Evolutionary conservation across 2,888 invertebrate genomes (phyloP).

Genomic region (Clunio marinus): DNA sequence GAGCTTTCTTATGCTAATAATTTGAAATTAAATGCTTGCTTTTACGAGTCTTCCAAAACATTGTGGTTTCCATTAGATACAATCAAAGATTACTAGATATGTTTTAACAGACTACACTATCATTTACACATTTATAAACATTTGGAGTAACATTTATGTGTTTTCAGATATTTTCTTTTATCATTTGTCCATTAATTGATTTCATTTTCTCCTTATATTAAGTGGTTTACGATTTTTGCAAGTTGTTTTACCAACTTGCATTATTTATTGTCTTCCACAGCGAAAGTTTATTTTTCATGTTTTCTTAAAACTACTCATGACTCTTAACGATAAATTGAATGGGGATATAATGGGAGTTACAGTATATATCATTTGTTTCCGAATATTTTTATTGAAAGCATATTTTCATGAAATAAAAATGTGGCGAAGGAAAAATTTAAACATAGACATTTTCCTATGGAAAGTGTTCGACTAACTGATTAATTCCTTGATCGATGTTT

Average conservation of each 20-base stretch:
- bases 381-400: not conserved
- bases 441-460: too few relatives aligned
- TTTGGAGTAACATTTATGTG: not conserved
- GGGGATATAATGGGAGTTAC: conserved; percentile 34
- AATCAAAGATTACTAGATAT: not conserved
- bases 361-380: not conserved
- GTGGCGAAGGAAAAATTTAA: not conserved
- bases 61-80: too few relatives aligned
- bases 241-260: not conserved
- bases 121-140: conserved; percentile 9
- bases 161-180: not conserved
- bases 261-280: conserved; percentile 52
- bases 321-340: conserved; percentile 17
- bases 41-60: conserved; percentile 38
- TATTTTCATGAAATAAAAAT: not conserved
- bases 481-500: not conserved
- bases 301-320: not conserved
- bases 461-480: not conserved
- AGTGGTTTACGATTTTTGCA: not conserved
- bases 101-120: not conserved
- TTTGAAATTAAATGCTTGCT: conserved; percentile 21
- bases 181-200: conserved; percentile 36
- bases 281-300: conserved; percentile 45
- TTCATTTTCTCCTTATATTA: conserved; percentile 18
- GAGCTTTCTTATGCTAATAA: not conserved